These are phyloP conservation scores for Dromiciops gliroides DNA, from an alignment of 2,113 vertebrate genomes.

Conservation along the genomic window DNA sequence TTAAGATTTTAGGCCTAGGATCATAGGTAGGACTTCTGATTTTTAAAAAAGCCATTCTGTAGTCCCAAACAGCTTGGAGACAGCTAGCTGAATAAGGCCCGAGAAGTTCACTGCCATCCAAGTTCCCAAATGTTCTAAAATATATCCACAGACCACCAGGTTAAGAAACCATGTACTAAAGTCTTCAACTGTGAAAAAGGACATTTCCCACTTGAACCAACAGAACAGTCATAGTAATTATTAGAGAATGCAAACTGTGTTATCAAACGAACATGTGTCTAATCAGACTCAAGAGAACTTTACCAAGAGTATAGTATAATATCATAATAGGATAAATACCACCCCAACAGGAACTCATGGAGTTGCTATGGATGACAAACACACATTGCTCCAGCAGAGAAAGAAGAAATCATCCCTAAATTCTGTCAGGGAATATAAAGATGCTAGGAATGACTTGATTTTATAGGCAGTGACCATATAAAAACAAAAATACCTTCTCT, in stretches of 20 bases:
- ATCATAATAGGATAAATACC: not conserved
- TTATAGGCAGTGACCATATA: slow-evolving; percentile 45
- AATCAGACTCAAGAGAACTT: not conserved
- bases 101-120: not conserved
- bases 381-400: not conserved
- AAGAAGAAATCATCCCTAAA: not conserved
- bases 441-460: not conserved
- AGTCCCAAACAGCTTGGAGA: not conserved
- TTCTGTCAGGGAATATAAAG: not conserved
- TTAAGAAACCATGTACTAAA: not conserved
- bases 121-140: not conserved
- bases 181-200: slow-evolving; percentile 39
- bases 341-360: not conserved
- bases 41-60: not conserved
- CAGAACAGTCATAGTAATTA: slow-evolving; percentile 3
- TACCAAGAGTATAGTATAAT: not conserved
- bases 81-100: not conserved
- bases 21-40: not conserved
- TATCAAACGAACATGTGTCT: not conserved
- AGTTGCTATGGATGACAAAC: not conserved
- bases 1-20: not conserved
- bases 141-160: not conserved
- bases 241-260: slow-evolving; percentile 19
- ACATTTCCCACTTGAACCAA: slow-evolving; percentile 27
- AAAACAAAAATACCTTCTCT: slow-evolving; percentile 43